Evolutionary conservation across 1,140 invertebrate species (phyloP).

Genomic region (Drosophila setifemur): DNA sequence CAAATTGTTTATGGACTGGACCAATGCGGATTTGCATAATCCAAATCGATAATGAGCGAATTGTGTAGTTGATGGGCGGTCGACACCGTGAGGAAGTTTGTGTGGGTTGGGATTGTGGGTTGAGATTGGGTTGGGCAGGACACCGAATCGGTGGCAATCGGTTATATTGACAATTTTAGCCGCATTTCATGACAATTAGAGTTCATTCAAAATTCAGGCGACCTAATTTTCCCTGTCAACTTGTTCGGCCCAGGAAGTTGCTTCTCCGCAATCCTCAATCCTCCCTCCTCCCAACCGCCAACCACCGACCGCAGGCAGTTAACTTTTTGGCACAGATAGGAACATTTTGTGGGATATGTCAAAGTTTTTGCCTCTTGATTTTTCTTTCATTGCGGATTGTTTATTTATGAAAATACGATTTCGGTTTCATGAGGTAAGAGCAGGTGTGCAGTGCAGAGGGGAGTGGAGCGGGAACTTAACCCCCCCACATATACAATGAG

Average conservation of each 20-base stretch:
- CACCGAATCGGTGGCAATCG: constrained; percentile 20
- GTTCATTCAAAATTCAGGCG: constrained; percentile 67
- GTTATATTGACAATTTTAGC: constrained; percentile 52
- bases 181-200: constrained; percentile 71
- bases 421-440: constrained; percentile 6
- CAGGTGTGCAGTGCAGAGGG: neutral
- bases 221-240: constrained; percentile 64
- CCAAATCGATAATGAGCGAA: constrained; percentile 36
- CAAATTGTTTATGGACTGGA: constrained; percentile 19
- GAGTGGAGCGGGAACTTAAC: neutral
- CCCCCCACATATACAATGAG: constrained; percentile 46
- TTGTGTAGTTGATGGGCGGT: constrained; percentile 7
- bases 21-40: constrained; percentile 35
- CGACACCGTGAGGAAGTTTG: neutral
- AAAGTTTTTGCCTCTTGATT: constrained; percentile 26
- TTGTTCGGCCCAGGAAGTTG: neutral
- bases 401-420: constrained; percentile 54
- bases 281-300: neutral
- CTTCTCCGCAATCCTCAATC: too few species aligned
- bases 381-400: constrained; percentile 7
- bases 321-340: constrained; percentile 47
- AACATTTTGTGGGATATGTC: constrained; percentile 30
- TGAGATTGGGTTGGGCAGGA: neutral
- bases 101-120: neutral
- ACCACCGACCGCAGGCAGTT: constrained; percentile 48